Evolutionary conservation across 2,797 vertebrate genomes (phyloP).

Genomic region (Lerista edwardsae): DNA sequence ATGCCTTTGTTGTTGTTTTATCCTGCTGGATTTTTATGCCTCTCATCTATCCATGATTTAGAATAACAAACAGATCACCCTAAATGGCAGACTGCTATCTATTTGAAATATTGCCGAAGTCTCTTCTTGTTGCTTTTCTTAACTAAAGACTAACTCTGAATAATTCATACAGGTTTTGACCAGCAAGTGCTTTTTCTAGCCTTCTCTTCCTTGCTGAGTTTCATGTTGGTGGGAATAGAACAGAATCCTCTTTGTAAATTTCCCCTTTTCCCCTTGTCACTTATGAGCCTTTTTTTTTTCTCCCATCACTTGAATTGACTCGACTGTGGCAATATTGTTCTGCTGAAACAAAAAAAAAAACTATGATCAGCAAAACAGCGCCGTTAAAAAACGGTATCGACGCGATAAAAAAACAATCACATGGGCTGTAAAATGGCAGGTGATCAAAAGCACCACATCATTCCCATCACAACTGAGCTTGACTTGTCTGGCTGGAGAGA

Average conservation of each 20-base stretch:
- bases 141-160: constrained; percentile 49
- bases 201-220: background rate
- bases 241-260: constrained; percentile 24
- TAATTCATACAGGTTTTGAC: constrained; percentile 57
- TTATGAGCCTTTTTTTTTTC: constrained; percentile 32
- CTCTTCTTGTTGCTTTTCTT: background rate
- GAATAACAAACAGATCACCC: constrained; percentile 51
- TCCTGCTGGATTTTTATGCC: constrained; percentile 28
- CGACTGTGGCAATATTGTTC: constrained; percentile 68
- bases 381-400: constrained; percentile 72
- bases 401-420: constrained; percentile 78
- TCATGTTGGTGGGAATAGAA: background rate
- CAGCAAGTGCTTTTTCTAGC: constrained; percentile 23
- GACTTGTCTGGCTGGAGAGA: constrained; percentile 74
- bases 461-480: constrained; percentile 74
- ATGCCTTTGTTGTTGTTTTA: background rate
- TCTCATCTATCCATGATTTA: constrained; percentile 43
- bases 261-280: constrained; percentile 45
- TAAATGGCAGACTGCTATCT: constrained; percentile 57
- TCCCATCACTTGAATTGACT: constrained; percentile 63
- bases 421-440: constrained; percentile 75
- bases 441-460: constrained; percentile 69
- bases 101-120: constrained; percentile 44
- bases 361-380: constrained; percentile 64
- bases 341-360: constrained; percentile 70